phyloP scores from a whole-genome alignment of 2,113 vertebrate species.

The Bubo bubo region DNA sequence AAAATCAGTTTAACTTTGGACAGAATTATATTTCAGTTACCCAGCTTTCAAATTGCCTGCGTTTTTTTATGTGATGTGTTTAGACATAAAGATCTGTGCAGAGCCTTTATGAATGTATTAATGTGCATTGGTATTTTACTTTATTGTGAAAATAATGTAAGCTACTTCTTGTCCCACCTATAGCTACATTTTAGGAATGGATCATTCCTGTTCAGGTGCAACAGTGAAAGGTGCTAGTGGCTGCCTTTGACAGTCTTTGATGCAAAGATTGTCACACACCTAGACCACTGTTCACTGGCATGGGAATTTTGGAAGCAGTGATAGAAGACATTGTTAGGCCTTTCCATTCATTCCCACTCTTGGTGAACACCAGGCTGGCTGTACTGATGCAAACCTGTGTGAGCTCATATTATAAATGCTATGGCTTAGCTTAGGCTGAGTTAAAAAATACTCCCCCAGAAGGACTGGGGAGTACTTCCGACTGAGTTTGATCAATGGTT shows the following conservation, averaged over 20 bases:
- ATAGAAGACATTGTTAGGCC: background rate
- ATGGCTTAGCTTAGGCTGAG: background rate
- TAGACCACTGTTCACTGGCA: background rate
- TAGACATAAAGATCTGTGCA: background rate
- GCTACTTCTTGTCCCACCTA: background rate
- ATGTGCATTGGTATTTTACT: background rate
- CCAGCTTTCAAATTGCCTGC: background rate
- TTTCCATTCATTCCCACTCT: background rate
- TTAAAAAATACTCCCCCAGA: background rate
- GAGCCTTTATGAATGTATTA: background rate
- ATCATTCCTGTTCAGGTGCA: background rate
- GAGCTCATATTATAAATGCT: background rate
- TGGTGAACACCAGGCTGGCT: background rate
- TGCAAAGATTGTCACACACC: background rate
- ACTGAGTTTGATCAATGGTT: background rate
- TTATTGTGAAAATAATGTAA: background rate
- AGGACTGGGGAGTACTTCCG: background rate
- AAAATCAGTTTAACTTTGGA: background rate
- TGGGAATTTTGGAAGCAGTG: background rate
- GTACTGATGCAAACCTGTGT: background rate
- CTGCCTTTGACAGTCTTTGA: background rate
- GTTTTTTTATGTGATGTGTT: background rate
- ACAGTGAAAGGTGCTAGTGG: background rate
- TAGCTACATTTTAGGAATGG: background rate
- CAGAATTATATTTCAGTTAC: background rate